Evolutionary conservation across 2,888 invertebrate genomes (phyloP).

Genomic region (Cheiracanthium punctorium): DNA sequence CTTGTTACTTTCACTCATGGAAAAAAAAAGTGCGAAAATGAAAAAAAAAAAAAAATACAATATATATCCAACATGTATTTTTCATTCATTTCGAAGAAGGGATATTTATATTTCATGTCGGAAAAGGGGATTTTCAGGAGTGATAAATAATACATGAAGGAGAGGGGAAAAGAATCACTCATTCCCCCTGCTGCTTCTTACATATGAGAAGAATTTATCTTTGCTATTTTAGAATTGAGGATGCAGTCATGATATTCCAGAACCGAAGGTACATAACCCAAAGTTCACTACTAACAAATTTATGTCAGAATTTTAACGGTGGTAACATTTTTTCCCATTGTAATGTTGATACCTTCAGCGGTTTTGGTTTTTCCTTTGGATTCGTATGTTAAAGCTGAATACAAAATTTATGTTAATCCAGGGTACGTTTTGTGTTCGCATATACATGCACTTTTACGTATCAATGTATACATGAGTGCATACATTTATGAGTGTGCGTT

Average conservation of each 20-base stretch:
- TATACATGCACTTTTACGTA: no score
- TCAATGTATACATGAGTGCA: no score
- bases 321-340: not conserved
- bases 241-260: not conserved
- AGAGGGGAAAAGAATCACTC: slow-evolving; percentile 6
- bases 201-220: slow-evolving; percentile 8
- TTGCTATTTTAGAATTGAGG: not conserved
- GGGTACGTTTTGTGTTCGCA: no score
- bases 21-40: not conserved
- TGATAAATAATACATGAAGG: slow-evolving; percentile 56
- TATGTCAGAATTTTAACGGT: not conserved
- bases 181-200: not conserved
- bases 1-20: slow-evolving; percentile 28
- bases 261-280: not conserved
- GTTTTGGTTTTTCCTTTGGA: no score
- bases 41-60: no score
- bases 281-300: not conserved
- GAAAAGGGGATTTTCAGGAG: slow-evolving; percentile 30
- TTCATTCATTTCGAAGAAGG: slow-evolving; percentile 21
- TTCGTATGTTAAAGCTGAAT: no score
- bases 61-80: slow-evolving; percentile 20
- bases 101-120: slow-evolving; percentile 47
- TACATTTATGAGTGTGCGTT: no score
- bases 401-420: no score
- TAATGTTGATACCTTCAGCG: not conserved